Evolutionary conservation across 2,888 invertebrate species (phyloP).

Genomic region (Graphium colonna): DNA sequence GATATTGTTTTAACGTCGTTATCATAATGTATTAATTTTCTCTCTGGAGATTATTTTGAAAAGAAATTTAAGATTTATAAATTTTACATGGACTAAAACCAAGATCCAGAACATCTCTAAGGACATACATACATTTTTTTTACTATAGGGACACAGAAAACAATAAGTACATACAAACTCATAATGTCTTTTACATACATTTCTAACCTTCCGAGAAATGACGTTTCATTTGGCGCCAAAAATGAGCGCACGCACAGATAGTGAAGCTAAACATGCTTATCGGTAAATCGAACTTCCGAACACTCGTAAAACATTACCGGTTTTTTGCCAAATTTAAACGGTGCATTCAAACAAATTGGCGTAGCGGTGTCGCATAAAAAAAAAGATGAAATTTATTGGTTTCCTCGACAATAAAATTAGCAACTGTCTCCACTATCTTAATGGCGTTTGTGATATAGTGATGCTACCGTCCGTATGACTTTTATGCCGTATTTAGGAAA

Average conservation of each 20-base stretch:
- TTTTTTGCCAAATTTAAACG: constrained; percentile 65
- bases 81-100: too few relatives aligned
- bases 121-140: too few relatives aligned
- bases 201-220: background rate
- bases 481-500: constrained; percentile 37
- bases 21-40: too few relatives aligned
- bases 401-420: constrained; percentile 71
- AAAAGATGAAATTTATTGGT: constrained; percentile 62
- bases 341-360: constrained; percentile 74
- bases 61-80: too few relatives aligned
- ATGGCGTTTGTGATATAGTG: constrained; percentile 48
- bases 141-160: too few relatives aligned
- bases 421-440: constrained; percentile 61
- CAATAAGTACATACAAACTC: too few relatives aligned
- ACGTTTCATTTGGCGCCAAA: background rate
- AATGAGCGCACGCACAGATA: background rate
- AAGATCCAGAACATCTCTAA: too few relatives aligned
- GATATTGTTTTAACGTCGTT: too few relatives aligned
- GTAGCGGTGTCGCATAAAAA: constrained; percentile 37
- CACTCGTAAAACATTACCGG: constrained; percentile 3
- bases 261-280: background rate
- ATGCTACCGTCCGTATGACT: constrained; percentile 42
- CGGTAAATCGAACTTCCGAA: constrained; percentile 12
- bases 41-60: too few relatives aligned
- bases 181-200: background rate